These are phyloP conservation scores for Taenioides sp. DNA, from an alignment of 2,797 vertebrate species.

Conservation along the genomic window DNA sequence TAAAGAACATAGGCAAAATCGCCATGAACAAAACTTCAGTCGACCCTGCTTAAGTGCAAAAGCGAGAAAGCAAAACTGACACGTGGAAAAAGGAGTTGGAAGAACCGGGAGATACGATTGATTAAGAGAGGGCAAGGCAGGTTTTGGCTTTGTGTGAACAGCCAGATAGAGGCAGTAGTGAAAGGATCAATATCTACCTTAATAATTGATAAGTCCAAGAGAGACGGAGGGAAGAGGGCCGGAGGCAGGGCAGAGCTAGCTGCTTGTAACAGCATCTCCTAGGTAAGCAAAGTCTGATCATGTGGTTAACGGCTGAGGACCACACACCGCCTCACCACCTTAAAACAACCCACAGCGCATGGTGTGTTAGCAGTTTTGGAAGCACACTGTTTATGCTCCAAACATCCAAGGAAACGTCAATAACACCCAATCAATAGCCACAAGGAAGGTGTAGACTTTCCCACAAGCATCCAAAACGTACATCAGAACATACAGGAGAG, in stretches of 20 bases:
- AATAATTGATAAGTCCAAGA: constrained; percentile 84
- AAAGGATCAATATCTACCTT: constrained; percentile 82
- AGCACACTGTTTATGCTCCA: constrained; percentile 51
- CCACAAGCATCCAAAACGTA: constrained; percentile 22
- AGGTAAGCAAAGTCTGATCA: constrained; percentile 77
- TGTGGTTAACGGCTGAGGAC: constrained; percentile 74
- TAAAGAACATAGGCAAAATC: constrained; percentile 40
- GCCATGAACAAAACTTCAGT: constrained; percentile 47
- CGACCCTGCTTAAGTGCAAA: constrained; percentile 41
- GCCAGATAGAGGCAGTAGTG: constrained; percentile 80
- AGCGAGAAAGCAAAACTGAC: constrained; percentile 58
- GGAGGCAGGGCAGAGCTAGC: constrained; percentile 47
- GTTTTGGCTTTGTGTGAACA: constrained; percentile 79
- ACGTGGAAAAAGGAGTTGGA: constrained; percentile 52
- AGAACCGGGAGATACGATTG: constrained; percentile 69
- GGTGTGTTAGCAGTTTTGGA: constrained; percentile 54
- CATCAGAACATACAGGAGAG: constrained; percentile 18
- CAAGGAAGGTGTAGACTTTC: constrained; percentile 23
- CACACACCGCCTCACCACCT: constrained; percentile 43
- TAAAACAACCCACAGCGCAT: constrained; percentile 31
- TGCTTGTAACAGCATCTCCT: constrained; percentile 73
- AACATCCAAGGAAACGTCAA: constrained; percentile 54
- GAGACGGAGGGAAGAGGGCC: constrained; percentile 59
- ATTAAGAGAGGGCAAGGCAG: constrained; percentile 72
- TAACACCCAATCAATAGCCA: constrained; percentile 32